phyloP scores from a whole-genome alignment of 2,797 vertebrate species.

The Esox lucius region DNA sequence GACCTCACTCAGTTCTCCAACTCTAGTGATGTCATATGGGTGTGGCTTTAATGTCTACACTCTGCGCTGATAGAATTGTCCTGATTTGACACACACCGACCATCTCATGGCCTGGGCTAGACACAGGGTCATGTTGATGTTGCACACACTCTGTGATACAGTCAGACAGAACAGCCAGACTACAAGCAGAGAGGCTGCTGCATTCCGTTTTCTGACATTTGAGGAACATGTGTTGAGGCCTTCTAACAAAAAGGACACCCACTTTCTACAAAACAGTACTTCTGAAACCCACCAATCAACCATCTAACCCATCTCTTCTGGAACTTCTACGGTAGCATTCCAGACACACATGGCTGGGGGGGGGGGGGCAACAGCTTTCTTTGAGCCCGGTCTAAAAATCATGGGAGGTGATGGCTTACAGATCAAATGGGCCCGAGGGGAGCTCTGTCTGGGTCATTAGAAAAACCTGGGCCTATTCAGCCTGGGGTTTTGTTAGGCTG shows the following conservation, averaged over 20 bases:
- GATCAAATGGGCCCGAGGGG: not conserved
- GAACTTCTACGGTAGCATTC: conserved; percentile 16
- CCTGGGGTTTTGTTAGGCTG: not conserved
- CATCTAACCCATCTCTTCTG: conserved; percentile 33
- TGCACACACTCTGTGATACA: conserved; percentile 61
- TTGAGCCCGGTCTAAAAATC: too few species aligned
- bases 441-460: conserved; percentile 14
- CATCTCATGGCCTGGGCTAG: conserved; percentile 37
- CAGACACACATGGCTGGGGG: too few species aligned
- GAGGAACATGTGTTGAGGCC: conserved; percentile 48
- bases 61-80: not conserved
- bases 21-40: conserved; percentile 46
- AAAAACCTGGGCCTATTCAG: conserved; percentile 4
- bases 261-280: conserved; percentile 36
- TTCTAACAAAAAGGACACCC: conserved; percentile 23
- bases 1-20: conserved; percentile 17
- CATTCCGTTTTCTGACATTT: conserved; percentile 62
- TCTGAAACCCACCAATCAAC: conserved; percentile 36
- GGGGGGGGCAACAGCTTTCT: not conserved
- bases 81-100: conserved; percentile 26
- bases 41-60: conserved; percentile 20
- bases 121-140: conserved; percentile 64
- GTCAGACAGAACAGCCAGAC: conserved; percentile 19
- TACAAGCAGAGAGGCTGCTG: conserved; percentile 65
- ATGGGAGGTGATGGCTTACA: too few species aligned